Base-by-base conservation (phyloP, 92 coral and sea anemone species). In the Chrysogorgia sp. region DNA sequence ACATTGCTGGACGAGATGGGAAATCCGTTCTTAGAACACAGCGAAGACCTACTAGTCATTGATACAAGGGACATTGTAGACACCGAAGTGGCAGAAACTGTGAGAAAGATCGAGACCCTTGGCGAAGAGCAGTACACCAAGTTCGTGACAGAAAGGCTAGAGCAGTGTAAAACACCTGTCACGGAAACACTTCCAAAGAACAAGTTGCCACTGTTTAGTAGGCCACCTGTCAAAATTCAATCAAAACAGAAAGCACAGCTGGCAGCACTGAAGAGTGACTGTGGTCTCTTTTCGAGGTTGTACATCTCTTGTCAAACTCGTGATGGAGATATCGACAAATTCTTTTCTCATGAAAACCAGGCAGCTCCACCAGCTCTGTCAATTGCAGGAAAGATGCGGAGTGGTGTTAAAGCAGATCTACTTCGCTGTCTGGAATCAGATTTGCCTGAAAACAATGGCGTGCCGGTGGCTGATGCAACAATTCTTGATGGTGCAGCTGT, bases 11-110 rank as follows among this genome's bases (percentile, higher is more conserved):
- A 83, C 40, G 88, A 87, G 7, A n/a, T 74, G 20, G 86, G 91
- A 28, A 87, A 83, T 57, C 86, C 88, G 3, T 88, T 75, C 47
- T 49, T 67, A 22, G 88, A 83, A 50, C 71, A 75, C 21, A 83
- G 83, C 34, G 34, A 12, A 29, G 77, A 83, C 19, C 58, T 87
- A 40, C 23, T 83, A 60, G 71, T 53, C 8, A 45, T 87, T 1
- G 91, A 83, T 49, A 53, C 70, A 0, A 87, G 79, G 26, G 68
- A 62, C 1, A 79, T 87, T 20, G 58, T 57, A 77, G 31, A 32
- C 24, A 58, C 23, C 14, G 83, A 37, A 58, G 83, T 83, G 24
- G 78, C 79, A 1, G n/a, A 83, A 30, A 32, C 76, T 10, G 88
- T 87, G 26, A 34, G 41, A 57, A 68, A 84, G 1, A 80, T 72